phyloP scores from a whole-genome alignment of 2,113 vertebrate species.

The Hippocampus guttulatus region DNA sequence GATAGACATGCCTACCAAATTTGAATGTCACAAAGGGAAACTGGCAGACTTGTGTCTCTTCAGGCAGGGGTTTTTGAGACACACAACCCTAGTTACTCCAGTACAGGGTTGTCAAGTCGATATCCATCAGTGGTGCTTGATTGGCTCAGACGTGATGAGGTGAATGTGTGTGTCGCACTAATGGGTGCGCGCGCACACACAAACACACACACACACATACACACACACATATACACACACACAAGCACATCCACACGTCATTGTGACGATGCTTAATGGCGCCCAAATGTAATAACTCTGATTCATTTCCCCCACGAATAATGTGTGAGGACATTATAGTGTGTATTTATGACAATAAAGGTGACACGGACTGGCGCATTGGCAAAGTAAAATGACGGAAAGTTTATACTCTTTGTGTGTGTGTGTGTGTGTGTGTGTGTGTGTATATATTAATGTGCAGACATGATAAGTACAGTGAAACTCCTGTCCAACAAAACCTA shows the following conservation, averaged over 20 bases:
- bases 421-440: background rate
- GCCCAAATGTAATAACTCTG: constrained; percentile 18
- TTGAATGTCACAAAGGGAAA: no score
- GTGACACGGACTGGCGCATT: constrained; percentile 14
- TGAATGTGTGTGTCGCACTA: background rate
- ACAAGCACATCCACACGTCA: background rate
- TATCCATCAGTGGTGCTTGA: background rate
- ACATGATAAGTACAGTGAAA: constrained; percentile 36
- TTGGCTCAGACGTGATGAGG: background rate
- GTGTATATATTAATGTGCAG: constrained; percentile 6
- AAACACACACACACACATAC: background rate
- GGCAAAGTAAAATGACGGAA: constrained; percentile 29
- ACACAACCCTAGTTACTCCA: background rate
- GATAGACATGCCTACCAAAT: no score
- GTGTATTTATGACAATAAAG: constrained; percentile 34
- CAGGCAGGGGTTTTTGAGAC: background rate
- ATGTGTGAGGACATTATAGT: constrained; percentile 15
- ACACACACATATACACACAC: no score
- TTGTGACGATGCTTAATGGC: background rate
- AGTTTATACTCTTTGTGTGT: constrained; percentile 21
- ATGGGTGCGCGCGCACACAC: background rate
- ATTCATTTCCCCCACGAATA: constrained; percentile 23
- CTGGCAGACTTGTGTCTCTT: no score
- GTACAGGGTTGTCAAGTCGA: background rate
- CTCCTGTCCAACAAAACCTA: no score